Evolutionary conservation across 2,888 invertebrate genomes (phyloP).

Genomic region (Plagodis pulveraria): DNA sequence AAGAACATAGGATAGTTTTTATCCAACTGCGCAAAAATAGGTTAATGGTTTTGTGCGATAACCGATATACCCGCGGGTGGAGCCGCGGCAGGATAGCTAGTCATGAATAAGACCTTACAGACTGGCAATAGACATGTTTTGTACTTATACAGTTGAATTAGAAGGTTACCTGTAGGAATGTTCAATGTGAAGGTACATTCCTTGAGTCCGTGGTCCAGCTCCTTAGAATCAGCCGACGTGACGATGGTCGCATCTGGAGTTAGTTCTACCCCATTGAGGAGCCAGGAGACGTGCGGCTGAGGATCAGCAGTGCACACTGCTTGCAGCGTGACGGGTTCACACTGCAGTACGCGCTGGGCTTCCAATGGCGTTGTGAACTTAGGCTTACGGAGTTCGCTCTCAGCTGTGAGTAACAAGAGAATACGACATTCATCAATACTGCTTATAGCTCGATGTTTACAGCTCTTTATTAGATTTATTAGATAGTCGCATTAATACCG

Average conservation of each 20-base stretch:
- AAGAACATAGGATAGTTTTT: too few species aligned
- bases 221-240: constrained; percentile 86
- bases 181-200: constrained; percentile 92
- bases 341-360: constrained; percentile 89
- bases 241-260: constrained; percentile 87
- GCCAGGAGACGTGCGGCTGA: constrained; percentile 94
- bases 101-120: too few species aligned
- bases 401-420: constrained; percentile 76
- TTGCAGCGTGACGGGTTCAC: constrained; percentile 87
- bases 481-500: too few species aligned
- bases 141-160: too few species aligned
- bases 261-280: constrained; percentile 89
- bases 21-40: too few species aligned
- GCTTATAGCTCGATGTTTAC: too few species aligned
- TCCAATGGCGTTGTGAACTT: constrained; percentile 88
- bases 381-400: constrained; percentile 91
- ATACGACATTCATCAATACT: too few species aligned
- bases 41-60: too few species aligned
- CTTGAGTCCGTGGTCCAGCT: constrained; percentile 90
- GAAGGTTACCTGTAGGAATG: constrained; percentile 87
- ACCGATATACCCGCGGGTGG: too few species aligned
- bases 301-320: constrained; percentile 95
- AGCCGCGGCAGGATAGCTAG: too few species aligned
- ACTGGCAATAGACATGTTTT: too few species aligned
- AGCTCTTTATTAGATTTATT: too few species aligned